Percentiles rank a stretch among this genome's conserved stretches.
Evolutionary conservation across 2,888 invertebrate genomes (phyloP).

Genomic region (Cylloceria caligata): DNA sequence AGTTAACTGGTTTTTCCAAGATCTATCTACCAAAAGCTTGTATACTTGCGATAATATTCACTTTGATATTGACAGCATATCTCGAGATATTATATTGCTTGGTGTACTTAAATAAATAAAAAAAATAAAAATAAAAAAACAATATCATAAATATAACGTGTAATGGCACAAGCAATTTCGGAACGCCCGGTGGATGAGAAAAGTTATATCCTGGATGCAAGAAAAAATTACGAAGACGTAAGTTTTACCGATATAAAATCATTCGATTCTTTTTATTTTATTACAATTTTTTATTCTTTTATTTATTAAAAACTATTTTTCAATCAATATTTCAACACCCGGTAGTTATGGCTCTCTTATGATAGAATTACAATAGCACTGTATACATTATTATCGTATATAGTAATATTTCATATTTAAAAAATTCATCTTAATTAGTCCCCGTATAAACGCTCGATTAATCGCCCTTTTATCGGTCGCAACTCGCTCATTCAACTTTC

Average conservation of each 20-base stretch:
- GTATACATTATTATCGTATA: not conserved
- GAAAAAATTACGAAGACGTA: slow-evolving; percentile 80
- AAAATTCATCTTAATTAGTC: too few relatives aligned
- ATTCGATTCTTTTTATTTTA: not conserved
- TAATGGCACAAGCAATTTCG: slow-evolving; percentile 68
- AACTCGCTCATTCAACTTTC: too few relatives aligned
- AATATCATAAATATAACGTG: not conserved
- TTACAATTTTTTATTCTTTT: not conserved
- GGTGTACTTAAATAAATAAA: not conserved
- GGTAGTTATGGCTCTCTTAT: not conserved
- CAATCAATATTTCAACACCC: not conserved
- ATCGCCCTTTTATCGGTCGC: too few relatives aligned
- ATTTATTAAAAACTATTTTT: not conserved
- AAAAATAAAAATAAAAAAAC: too few relatives aligned
- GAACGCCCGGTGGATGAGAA: slow-evolving; percentile 78
- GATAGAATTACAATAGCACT: not conserved
- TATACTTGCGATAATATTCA: not conserved
- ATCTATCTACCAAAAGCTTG: too few relatives aligned
- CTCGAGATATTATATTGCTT: not conserved
- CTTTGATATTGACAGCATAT: not conserved
- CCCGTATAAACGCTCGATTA: too few relatives aligned
- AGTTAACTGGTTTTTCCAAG: too few relatives aligned
- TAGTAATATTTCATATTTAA: too few relatives aligned
- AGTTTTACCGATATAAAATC: slow-evolving; percentile 70
- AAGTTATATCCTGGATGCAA: slow-evolving; percentile 82